phyloP scores from a whole-genome alignment of 2,113 vertebrate species.

The Sturnus vulgaris region DNA sequence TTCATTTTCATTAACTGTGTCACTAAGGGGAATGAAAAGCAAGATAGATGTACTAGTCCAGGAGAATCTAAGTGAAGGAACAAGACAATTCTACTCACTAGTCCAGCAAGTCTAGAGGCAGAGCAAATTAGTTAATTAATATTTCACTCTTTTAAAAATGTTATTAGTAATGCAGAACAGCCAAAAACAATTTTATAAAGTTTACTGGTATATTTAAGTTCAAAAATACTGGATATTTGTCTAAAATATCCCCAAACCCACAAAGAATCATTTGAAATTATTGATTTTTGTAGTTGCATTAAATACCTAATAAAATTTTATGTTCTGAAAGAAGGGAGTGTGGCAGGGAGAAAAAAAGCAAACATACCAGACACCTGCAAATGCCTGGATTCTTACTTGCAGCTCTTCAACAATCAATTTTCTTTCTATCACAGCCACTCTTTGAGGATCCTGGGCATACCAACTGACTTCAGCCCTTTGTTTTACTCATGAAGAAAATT shows the following conservation, averaged over 20 bases:
- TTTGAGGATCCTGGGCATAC: background rate
- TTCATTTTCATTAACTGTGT: background rate
- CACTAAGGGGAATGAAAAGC: background rate
- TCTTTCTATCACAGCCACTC: background rate
- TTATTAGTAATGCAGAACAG: background rate
- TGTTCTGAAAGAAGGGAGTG: background rate
- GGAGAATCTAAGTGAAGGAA: background rate
- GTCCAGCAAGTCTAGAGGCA: background rate
- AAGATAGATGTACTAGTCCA: background rate
- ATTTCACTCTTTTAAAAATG: background rate
- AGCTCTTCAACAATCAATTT: background rate
- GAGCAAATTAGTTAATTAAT: background rate
- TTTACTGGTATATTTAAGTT: background rate
- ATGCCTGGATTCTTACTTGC: background rate
- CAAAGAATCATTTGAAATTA: background rate
- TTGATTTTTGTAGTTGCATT: background rate
- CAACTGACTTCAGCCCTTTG: background rate
- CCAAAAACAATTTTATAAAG: background rate
- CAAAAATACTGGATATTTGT: background rate
- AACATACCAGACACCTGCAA: background rate
- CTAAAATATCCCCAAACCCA: background rate
- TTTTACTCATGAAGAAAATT: background rate
- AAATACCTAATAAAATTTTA: background rate
- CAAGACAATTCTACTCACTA: background rate
- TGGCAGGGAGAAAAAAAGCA: background rate